phyloP scores from a whole-genome alignment of 2,888 invertebrate species.

The Andricus quercusramuli region DNA sequence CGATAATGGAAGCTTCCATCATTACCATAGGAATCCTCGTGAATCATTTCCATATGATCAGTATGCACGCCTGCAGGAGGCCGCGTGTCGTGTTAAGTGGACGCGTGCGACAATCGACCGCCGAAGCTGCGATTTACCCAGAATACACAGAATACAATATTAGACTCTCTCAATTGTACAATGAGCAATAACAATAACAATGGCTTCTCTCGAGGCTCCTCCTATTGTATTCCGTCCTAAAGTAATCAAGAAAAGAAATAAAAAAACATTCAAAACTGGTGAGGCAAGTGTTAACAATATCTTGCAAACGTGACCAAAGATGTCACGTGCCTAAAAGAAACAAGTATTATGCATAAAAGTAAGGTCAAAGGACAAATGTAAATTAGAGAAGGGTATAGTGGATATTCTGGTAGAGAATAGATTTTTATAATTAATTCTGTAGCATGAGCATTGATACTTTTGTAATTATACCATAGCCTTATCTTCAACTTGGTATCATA shows the following conservation, averaged over 20 bases:
- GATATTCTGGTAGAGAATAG: not conserved
- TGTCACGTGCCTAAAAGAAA: not conserved
- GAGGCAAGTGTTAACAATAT: not conserved
- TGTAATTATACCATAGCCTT: too few relatives aligned
- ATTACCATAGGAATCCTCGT: constrained; percentile 60
- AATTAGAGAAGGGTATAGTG: not conserved
- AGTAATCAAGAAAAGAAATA: not conserved
- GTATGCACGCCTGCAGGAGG: constrained; percentile 58
- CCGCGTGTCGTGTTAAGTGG: constrained; percentile 64
- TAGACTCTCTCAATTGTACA: constrained; percentile 39
- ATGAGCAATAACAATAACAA: constrained; percentile 7
- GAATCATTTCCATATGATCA: constrained; percentile 58
- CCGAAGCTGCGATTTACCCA: constrained; percentile 48
- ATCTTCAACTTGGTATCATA: too few relatives aligned
- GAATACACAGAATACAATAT: constrained; percentile 52
- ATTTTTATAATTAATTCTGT: too few relatives aligned
- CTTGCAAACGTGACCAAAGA: not conserved
- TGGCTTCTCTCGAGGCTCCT: not conserved
- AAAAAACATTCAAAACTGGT: not conserved
- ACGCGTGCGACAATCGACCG: constrained; percentile 60
- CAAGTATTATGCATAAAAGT: not conserved
- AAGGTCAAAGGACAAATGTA: not conserved
- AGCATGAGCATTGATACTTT: too few relatives aligned
- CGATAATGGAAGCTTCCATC: constrained; percentile 58
- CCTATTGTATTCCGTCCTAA: not conserved